Base-by-base conservation (phyloP, 1,140 invertebrate species). In the Megalopta genalis region DNA sequence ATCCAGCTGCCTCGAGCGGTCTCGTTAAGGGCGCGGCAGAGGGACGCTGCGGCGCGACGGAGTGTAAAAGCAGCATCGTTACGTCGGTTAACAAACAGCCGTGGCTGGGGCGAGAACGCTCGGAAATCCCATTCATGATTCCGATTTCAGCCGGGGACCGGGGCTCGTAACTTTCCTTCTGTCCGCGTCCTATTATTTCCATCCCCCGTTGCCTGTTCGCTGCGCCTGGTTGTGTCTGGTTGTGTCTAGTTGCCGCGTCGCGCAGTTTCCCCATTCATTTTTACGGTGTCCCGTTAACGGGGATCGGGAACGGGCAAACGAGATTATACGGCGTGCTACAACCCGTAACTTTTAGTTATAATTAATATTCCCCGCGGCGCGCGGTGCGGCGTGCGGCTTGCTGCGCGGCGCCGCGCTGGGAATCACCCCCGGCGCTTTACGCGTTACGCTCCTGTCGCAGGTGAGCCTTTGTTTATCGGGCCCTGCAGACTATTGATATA, bases 201-300 rank as follows among this genome's bases (percentile, higher is more conserved):
- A n/a, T 9, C 21, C 54, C 54, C 9, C 52, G 18, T 5, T 54
- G 5, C 42, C 10, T 2, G 10, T 12, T 12, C 10, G n/a, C n/a
- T n/a, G n/a, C n/a, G n/a, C n/a, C n/a, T n/a, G n/a, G n/a, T n/a
- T n/a, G n/a, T n/a, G n/a, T n/a, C n/a, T n/a, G n/a, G n/a, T n/a
- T n/a, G n/a, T n/a, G 10, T 12, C 42, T 10, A 12, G 42, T 14
- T 12, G 42, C 14, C 42, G 42, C 42, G n/a, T 9, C 21, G 54
- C n/a, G 16, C 49, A 52, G 49, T 52, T 52, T 52, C 49, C 54
- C 54, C 54, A 57, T 57, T 57, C 54, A n/a, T 57, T 57, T 57
- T 57, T 57, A 57, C 54, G 54, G 54, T n/a, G 54, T n/a, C 54
- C 54, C 54, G 54, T 57, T 57, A 57, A 57, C 54, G 54, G 21